Base-by-base conservation (phyloP, 1,140 invertebrate genomes). In the Panonychus citri region DNA sequence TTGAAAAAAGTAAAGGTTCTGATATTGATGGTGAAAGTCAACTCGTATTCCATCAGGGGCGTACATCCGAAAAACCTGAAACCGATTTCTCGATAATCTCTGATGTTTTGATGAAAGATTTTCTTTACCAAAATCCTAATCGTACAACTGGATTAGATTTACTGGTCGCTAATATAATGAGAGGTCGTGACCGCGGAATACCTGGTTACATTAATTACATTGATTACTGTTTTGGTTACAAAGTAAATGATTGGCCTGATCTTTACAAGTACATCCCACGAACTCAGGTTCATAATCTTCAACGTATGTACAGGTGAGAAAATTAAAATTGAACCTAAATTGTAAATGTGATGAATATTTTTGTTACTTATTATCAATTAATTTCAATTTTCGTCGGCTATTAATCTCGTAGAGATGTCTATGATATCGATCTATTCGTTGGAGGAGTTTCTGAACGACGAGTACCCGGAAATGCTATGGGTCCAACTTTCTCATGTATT, bases 401-500 rank as follows among this genome's bases (percentile, higher is more conserved):
- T 28, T 27, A 4, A 12, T n/a, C 24, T 24, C n/a, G n/a, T n/a
- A 57, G 55, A 7, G 48, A 61, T 52, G 74, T 78, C 0, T 70
- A 78, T 49, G 80, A 81, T 59, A 71, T 81, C 5, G 80, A 81
- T 64, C 64, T 81, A 3, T 78, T 77, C 61, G 68, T 76, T 13
- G 77, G 74, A 8, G 76, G 71, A 3, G 65, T 78, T 8, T 66
- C 76, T 2, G 79, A 81, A 63, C 66, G 58, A 19, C 81, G 83
- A 64, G 54, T 71, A 15, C 57, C 64, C 3, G 74, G 71, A 37
- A 89, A 86, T 7, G 68, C 93, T 0, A 82, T 95, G 0, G 91
- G 91, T 10, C 90, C 91, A 0, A 96, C 90, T 0, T 85, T 95
- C 66, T 88, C 87, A 25, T 96, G 91, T 66, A 87, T 97, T 57